These are phyloP conservation scores for Endotricha flammealis DNA, from an alignment of 2,888 invertebrate genomes.

Conservation along the genomic window DNA sequence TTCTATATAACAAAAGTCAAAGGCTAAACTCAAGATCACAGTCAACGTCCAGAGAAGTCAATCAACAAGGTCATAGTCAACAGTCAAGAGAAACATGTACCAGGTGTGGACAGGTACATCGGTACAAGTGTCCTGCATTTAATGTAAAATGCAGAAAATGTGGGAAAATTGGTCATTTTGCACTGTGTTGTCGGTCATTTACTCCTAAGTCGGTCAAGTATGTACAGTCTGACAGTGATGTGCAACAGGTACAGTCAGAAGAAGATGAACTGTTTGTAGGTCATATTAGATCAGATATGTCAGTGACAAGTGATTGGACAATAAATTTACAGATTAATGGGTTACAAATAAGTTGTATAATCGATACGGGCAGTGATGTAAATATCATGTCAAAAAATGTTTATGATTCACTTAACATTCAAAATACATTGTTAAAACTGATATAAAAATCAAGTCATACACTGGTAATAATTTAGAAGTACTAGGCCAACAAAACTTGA, in stretches of 20 bases:
- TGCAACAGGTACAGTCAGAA: slow-evolving; percentile 14
- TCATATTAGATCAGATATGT: slow-evolving; percentile 15
- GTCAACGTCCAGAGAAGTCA: slow-evolving; percentile 8
- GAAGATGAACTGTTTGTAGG: slow-evolving; percentile 15
- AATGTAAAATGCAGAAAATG: slow-evolving; percentile 17
- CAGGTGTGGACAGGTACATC: slow-evolving; percentile 17
- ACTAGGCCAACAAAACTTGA: slow-evolving; percentile 7
- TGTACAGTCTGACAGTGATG: slow-evolving; percentile 12
- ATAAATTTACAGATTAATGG: slow-evolving; percentile 16
- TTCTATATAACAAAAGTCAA: slow-evolving; percentile 8
- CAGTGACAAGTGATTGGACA: slow-evolving; percentile 13
- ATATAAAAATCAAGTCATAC: slow-evolving; percentile 11
- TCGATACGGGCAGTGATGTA: slow-evolving; percentile 19
- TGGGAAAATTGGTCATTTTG: slow-evolving; percentile 17
- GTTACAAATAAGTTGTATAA: slow-evolving; percentile 15
- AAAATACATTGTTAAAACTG: slow-evolving; percentile 13
- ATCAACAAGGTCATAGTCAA: slow-evolving; percentile 5
- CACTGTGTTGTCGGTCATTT: slow-evolving; percentile 14
- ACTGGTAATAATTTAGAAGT: slow-evolving; percentile 10
- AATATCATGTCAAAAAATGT: slow-evolving; percentile 20
- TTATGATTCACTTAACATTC: slow-evolving; percentile 17
- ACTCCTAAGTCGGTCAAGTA: slow-evolving; percentile 14
- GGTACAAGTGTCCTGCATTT: slow-evolving; percentile 16
- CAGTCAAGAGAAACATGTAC: slow-evolving; percentile 15
- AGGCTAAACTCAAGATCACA: slow-evolving; percentile 1